phyloP scores from a whole-genome alignment of 2,797 vertebrate species.

The Epinephelus malabaricus region DNA sequence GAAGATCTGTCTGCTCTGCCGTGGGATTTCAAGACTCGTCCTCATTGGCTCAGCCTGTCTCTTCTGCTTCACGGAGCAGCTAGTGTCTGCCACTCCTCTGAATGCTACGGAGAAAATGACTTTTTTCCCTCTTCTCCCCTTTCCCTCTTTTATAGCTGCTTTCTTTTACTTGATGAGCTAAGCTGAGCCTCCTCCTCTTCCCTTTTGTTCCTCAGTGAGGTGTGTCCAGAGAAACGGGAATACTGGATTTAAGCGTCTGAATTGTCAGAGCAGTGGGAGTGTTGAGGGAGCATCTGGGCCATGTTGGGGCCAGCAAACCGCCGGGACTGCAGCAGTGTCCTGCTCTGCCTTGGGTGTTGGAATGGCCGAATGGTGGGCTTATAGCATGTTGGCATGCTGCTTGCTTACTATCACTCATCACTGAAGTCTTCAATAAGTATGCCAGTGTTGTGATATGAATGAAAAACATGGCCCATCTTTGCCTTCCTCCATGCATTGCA shows the following conservation, averaged over 20 bases:
- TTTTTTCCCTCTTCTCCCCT: conserved; percentile 34
- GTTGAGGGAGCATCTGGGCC: conserved; percentile 63
- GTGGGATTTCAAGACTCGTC: conserved; percentile 55
- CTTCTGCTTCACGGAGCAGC: conserved; percentile 52
- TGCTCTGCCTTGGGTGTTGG: conserved; percentile 91
- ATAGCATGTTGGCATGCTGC: conserved; percentile 82
- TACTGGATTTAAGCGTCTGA: conserved; percentile 69
- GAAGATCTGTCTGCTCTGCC: conserved; percentile 45
- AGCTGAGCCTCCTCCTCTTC: conserved; percentile 57
- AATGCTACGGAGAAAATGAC: conserved; percentile 30
- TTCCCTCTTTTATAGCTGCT: conserved; percentile 32
- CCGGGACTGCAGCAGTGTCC: conserved; percentile 85
- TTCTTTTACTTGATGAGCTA: conserved; percentile 48
- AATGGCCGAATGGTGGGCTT: conserved; percentile 90
- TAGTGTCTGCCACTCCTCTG: conserved; percentile 37
- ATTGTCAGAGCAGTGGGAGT: conserved; percentile 63
- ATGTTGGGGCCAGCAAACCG: conserved; percentile 82
- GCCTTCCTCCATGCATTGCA: not conserved
- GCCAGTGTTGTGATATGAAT: conserved; percentile 18
- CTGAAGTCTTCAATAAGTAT: conserved; percentile 29
- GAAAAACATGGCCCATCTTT: conserved; percentile 16
- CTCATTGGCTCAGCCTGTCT: conserved; percentile 38
- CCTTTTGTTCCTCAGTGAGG: conserved; percentile 66
- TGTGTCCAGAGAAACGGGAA: conserved; percentile 69
- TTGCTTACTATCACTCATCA: conserved; percentile 43